phyloP scores from a whole-genome alignment of 2,888 invertebrate species.

The Cerceris ruficornis region DNA sequence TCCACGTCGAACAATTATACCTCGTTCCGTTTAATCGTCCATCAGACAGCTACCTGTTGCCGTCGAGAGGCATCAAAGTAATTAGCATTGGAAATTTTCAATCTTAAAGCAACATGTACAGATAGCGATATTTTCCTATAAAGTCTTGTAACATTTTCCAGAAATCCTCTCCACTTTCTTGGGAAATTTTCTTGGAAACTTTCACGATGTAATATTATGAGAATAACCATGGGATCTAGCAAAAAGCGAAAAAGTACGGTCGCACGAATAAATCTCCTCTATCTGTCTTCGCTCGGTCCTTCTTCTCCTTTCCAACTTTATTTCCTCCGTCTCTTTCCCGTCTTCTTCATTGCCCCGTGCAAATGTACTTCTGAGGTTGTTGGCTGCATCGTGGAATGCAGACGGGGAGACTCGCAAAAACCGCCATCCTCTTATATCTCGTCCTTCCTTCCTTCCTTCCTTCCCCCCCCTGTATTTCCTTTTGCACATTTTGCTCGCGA shows the following conservation, averaged over 20 bases:
- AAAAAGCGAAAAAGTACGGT: constrained; percentile 10
- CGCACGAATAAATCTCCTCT: constrained; percentile 19
- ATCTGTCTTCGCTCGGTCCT: constrained; percentile 17
- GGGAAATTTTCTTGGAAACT: constrained; percentile 4
- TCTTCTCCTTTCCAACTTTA: neutral
- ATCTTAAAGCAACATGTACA: too few species aligned
- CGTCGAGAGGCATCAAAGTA: too few species aligned
- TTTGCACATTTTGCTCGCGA: constrained; percentile 31
- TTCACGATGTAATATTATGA: neutral
- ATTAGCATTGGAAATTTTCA: too few species aligned
- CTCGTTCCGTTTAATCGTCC: too few species aligned
- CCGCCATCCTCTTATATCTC: constrained; percentile 58
- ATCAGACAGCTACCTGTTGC: too few species aligned
- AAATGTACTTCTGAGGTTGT: constrained; percentile 72
- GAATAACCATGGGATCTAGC: constrained; percentile 3
- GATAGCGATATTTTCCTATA: too few species aligned
- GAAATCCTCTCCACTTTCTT: neutral
- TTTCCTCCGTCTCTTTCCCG: constrained; percentile 36
- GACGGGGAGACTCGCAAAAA: constrained; percentile 70
- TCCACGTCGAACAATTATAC: constrained; percentile 15
- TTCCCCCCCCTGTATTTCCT: constrained; percentile 14
- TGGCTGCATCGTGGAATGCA: constrained; percentile 75
- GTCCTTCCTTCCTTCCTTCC: constrained; percentile 51
- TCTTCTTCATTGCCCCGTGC: constrained; percentile 44
- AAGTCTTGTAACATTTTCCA: too few species aligned